Base-by-base conservation (phyloP, 2,797 vertebrate species). In the Ara ararauna region DNA sequence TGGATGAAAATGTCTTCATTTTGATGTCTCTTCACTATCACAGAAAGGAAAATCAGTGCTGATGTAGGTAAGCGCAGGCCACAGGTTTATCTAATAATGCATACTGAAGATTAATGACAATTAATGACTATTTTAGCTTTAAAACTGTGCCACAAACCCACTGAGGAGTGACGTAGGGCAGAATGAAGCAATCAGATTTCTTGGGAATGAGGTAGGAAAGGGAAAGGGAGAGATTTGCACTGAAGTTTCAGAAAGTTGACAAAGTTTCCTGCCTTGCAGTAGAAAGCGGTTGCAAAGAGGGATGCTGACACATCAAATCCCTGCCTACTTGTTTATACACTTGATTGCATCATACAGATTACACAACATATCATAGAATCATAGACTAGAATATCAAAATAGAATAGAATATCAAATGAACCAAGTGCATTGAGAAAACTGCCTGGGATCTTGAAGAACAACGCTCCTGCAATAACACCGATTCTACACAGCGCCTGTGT, bases 21-120 rank as follows among this genome's bases (percentile, higher is more conserved):
- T 81, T 90, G 82, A 90, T 67, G 73, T 47, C 67, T 74, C 77
- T 87, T 81, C 47, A 56, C 68, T 70, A 66, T 64, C 71, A 65
- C 19, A 70, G 54, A 76, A 85, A 66, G 66, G 70, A 78, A 89
- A 81, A 56, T 38, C 51, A 61, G 27, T 36, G 81, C 68, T 91
- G 77, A 82, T 85, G 58, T n/a, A 94, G 79, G 93, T 81, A 87
- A 90, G 68, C 75, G 45, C 29, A 75, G 74, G 68, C 75, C 78
- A 47, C 7, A 65, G 51, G 82, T 94, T 96, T 96, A 92, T 92
- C 93, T 85, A 93, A 95, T 83, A 93, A 88, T 4, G n/a, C 72
- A 92, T 44, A 86, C 44, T 56, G 88, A 89, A 94, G 71, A 88
- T 22, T 45, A 45, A 45, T 21, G 20, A 45, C 85, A 78, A 67